Percentiles rank a stretch among this genome's conserved stretches.
Evolutionary conservation across 2,113 vertebrate genomes (phyloP).

Genomic region (Puffinus mauretanicus): DNA sequence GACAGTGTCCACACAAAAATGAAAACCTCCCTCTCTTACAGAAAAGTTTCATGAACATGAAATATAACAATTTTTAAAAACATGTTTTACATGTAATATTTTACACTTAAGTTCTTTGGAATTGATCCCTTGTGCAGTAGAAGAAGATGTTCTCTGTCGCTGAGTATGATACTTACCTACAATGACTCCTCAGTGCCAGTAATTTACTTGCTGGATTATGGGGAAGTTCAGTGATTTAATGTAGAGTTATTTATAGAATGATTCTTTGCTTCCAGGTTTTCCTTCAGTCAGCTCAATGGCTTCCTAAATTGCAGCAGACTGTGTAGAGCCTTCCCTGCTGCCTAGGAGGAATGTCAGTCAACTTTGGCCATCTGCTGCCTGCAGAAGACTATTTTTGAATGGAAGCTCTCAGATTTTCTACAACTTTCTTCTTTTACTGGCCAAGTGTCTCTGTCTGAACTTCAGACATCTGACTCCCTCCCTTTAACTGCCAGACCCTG

Average conservation of each 20-base stretch:
- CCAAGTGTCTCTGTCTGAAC: neutral
- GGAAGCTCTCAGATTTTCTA: neutral
- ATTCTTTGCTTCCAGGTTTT: neutral
- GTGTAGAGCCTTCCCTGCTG: neutral
- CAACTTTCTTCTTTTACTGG: neutral
- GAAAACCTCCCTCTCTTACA: rapidly evolving
- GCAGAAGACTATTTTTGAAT: neutral
- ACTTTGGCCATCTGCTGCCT: neutral
- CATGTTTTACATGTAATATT: neutral
- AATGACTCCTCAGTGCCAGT: neutral
- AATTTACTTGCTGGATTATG: neutral
- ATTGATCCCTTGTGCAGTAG: neutral
- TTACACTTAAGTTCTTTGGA: neutral
- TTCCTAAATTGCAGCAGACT: neutral
- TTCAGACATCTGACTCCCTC: neutral
- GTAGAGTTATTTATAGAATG: neutral
- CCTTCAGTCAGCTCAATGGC: neutral
- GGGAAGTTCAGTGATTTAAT: neutral
- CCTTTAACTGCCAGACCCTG: neutral
- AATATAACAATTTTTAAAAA: neutral
- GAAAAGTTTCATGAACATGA: neutral
- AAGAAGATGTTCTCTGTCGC: neutral
- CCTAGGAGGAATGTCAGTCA: neutral
- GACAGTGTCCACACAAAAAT: neutral
- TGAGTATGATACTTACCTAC: neutral